Conservation (phyloP, 2,888 invertebrate species). For the Tetragonisca angustula region DNA sequence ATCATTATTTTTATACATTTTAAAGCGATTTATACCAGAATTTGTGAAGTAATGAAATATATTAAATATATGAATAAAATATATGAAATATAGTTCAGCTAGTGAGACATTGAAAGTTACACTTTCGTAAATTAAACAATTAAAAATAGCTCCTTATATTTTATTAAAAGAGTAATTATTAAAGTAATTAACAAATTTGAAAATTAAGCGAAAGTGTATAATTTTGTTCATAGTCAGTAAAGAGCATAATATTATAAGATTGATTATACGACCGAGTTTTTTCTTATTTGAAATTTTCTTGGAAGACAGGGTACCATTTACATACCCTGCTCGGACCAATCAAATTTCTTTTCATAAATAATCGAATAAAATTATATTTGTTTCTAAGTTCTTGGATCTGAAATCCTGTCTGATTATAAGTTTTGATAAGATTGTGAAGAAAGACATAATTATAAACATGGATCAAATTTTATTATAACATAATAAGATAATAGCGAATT, state of each 20-base stretch:
- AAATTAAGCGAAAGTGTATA: conserved; percentile 23
- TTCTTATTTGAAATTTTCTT: conserved; percentile 24
- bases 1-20: conserved; percentile 57
- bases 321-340: conserved; percentile 53
- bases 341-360: conserved; percentile 8
- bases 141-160: conserved; percentile 6
- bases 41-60: not conserved
- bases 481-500: not conserved
- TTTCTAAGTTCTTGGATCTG: not conserved
- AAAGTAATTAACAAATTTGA: conserved; percentile 7
- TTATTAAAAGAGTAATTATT: conserved; percentile 20
- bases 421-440: conserved; percentile 2
- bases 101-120: conserved; percentile 12
- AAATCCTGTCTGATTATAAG: conserved; percentile 7
- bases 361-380: conserved; percentile 6
- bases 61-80: not conserved
- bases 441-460: not conserved
- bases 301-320: conserved; percentile 59
- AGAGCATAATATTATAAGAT: conserved; percentile 57
- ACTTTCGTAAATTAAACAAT: conserved; percentile 34
- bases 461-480: not conserved
- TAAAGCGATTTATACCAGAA: conserved; percentile 34
- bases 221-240: conserved; percentile 42
- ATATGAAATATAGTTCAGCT: conserved; percentile 16
- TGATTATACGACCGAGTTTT: conserved; percentile 50